These are phyloP conservation scores for Onychostoma macrolepis DNA, from an alignment of 2,113 vertebrate species.

Conservation along the genomic window DNA sequence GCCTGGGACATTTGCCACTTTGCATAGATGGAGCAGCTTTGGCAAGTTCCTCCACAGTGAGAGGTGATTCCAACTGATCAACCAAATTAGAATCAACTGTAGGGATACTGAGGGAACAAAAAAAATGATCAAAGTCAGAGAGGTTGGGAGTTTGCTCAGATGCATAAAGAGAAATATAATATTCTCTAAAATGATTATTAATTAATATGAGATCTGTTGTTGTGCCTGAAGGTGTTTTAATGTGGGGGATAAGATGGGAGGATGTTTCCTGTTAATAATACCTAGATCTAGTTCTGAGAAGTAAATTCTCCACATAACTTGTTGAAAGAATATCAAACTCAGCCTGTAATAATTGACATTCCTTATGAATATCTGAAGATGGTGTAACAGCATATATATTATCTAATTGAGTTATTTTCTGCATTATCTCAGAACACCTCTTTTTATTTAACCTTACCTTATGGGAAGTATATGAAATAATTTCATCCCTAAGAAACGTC, in stretches of 20 bases:
- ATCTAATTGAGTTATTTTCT: slow-evolving; percentile 21
- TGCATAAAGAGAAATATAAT: slow-evolving; percentile 1
- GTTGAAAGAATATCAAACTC: slow-evolving; percentile 27
- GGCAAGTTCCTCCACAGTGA: neutral
- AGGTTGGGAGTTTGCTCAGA: neutral
- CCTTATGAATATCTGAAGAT: slow-evolving; percentile 20
- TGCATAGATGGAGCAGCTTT: neutral
- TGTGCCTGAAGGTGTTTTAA: neutral
- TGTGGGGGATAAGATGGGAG: slow-evolving; percentile 30
- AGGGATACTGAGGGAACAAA: neutral
- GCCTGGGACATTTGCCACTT: slow-evolving; percentile 6
- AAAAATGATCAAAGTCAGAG: neutral
- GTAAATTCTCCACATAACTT: slow-evolving; percentile 6
- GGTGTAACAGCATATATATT: slow-evolving; percentile 11
- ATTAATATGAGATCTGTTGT: slow-evolving; percentile 17
- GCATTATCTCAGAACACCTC: neutral
- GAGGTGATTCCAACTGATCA: neutral
- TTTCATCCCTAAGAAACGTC: neutral
- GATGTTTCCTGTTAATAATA: slow-evolving; percentile 12
- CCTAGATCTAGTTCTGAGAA: slow-evolving; percentile 17
- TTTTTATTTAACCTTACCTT: neutral
- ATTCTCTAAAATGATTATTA: neutral
- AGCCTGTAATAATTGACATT: slow-evolving; percentile 5
- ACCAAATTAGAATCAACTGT: neutral
- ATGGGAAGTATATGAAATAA: too few relatives aligned